These are phyloP conservation scores for Agrochola circellaris DNA, from an alignment of 2,888 invertebrate species.

Conservation along the genomic window DNA sequence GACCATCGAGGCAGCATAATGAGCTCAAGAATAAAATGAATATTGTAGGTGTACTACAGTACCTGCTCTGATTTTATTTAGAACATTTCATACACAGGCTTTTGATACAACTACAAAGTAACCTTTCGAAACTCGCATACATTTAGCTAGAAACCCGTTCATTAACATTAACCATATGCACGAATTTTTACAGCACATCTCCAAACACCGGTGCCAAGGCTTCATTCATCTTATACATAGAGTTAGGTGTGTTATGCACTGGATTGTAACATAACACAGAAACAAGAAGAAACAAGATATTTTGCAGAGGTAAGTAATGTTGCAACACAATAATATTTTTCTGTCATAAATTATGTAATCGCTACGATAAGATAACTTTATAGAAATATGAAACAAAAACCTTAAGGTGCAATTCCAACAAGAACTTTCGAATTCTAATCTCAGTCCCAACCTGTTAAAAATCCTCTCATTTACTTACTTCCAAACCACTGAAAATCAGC, in stretches of 20 bases:
- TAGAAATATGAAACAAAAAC: background rate
- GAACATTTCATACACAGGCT: too few relatives aligned
- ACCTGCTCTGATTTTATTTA: background rate
- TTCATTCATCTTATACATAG: constrained; percentile 42
- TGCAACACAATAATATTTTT: background rate
- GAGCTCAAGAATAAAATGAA: too few relatives aligned
- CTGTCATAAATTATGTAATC: background rate
- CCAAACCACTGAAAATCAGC: too few relatives aligned
- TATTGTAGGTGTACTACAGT: background rate
- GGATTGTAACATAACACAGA: constrained; percentile 25
- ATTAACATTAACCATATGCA: constrained; percentile 31
- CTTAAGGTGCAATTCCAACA: too few relatives aligned
- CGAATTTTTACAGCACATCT: constrained; percentile 40
- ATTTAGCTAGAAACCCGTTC: constrained; percentile 19
- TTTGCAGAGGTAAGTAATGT: background rate
- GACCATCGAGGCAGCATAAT: too few relatives aligned
- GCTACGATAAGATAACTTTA: too few relatives aligned
- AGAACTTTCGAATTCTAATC: too few relatives aligned
- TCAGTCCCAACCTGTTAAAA: background rate
- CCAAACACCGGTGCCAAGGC: constrained; percentile 36
- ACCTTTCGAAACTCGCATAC: constrained; percentile 3
- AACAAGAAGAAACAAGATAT: constrained; percentile 2
- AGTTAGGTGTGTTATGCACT: constrained; percentile 22
- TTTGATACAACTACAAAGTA: constrained; percentile 6
- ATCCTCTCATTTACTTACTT: background rate